Percentiles rank a stretch among this genome's conserved stretches.
These are phyloP conservation scores for Cinclus mexicanus DNA, from an alignment of 2,113 vertebrate genomes.

Conservation along the genomic window DNA sequence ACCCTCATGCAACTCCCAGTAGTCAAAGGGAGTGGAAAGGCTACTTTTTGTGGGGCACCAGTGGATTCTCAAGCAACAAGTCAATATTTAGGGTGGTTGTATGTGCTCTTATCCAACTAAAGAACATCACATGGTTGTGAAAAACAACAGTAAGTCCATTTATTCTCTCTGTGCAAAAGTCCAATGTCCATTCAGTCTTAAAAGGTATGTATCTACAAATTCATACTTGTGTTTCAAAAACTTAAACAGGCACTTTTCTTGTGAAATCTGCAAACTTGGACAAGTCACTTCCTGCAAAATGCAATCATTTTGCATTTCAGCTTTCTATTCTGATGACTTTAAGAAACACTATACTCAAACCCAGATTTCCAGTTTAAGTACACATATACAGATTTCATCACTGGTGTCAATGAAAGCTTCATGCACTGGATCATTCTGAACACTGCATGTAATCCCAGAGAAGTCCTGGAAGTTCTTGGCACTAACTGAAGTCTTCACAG, in stretches of 20 bases:
- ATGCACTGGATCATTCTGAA: background rate
- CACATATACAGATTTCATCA: background rate
- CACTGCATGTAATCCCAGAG: background rate
- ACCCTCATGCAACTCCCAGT: background rate
- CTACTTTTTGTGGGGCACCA: background rate
- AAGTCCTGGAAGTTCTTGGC: background rate
- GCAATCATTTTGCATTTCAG: slow-evolving; percentile 31
- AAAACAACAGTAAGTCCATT: background rate
- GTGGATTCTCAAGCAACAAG: background rate
- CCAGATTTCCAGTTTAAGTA: slow-evolving; percentile 9
- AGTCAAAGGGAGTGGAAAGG: background rate
- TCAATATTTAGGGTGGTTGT: background rate
- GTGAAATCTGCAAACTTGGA: background rate
- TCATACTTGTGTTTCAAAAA: background rate
- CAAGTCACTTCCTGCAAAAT: slow-evolving; percentile 8
- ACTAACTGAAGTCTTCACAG: background rate
- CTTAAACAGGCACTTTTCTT: background rate
- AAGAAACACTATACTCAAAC: slow-evolving; percentile 29
- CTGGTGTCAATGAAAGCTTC: background rate
- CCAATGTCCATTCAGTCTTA: background rate
- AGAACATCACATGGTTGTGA: background rate
- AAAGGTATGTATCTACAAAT: background rate
- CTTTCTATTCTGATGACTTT: slow-evolving; percentile 34
- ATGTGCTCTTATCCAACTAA: background rate
- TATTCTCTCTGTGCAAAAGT: background rate